phyloP scores from a whole-genome alignment of 2,888 invertebrate genomes.

The Marronus borbonicus region DNA sequence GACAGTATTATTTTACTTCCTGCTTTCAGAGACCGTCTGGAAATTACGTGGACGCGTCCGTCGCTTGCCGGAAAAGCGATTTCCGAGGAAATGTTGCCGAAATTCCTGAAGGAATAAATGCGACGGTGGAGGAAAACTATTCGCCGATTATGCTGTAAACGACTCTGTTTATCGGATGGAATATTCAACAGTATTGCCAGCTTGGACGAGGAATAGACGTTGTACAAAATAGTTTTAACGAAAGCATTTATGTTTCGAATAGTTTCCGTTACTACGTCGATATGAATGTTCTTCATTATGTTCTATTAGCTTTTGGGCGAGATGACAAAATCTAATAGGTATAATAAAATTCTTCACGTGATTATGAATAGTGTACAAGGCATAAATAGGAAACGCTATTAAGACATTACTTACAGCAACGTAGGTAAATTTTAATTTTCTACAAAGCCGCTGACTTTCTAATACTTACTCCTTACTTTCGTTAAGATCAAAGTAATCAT shows the following conservation, averaged over 20 bases:
- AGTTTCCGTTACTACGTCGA: not conserved
- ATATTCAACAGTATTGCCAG: conserved; percentile 19
- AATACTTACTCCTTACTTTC: no score
- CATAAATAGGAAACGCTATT: no score
- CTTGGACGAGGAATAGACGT: conserved; percentile 6
- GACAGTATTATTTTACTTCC: conserved; percentile 49
- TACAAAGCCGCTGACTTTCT: no score
- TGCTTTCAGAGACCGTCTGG: conserved; percentile 42
- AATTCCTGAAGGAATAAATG: conserved; percentile 28
- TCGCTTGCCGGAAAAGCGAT: conserved; percentile 20
- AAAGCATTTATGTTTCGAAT: not conserved
- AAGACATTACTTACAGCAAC: no score
- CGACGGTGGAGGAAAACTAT: conserved; percentile 34
- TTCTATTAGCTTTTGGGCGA: no score
- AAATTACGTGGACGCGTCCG: conserved; percentile 31
- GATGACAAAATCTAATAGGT: no score
- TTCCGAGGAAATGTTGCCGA: conserved; percentile 27
- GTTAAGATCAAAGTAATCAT: no score
- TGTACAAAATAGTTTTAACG: not conserved
- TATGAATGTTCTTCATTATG: not conserved
- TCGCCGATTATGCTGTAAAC: conserved; percentile 42
- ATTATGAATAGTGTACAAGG: no score
- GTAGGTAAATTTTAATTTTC: no score
- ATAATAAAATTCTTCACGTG: no score
- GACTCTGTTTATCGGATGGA: conserved; percentile 42